Evolutionary conservation across 92 coral and sea anemone genomes (phyloP), one percentile per base, ranked within the genome.

Genomic region (Pocillopora grandis): DNA sequence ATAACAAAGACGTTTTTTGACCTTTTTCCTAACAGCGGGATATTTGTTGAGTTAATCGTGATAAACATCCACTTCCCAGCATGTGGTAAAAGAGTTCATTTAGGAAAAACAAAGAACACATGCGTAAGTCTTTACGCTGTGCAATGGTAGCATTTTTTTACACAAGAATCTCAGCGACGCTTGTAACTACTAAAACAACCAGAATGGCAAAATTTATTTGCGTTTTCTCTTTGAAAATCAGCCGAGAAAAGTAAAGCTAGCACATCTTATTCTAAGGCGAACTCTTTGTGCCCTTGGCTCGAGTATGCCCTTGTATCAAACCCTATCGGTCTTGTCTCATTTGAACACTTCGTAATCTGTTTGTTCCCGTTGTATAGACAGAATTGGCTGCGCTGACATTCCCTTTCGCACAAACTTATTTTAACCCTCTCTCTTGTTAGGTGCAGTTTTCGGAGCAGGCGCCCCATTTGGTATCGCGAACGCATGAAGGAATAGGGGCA

Each of bases 401-500:
- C 75, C 58, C 21, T 56, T 80, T 42, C 74, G 37, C 42, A 33
- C 42, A 12, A 49, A 57, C 37, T 71, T 31, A 83, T 75, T 55
- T 69, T 59, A 52, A 48, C 49, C 62, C 66, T 69, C 42, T 75
- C 58, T 76, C 55, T 49, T 71, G 82, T 33, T 77, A 94, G 98
- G 98, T 94, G 74, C 98, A 94, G 85, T 94, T 92, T 83, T 91
- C 95, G 35, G 98, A 94, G 72, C 98, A 94, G 84, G 93, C 93
- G 10, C 98, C 91, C 2, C 95, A 81, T 71, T 67, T 89, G 87
- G 92, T 85, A 4, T 83, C 87, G 62, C 95, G 87, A 62, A 71
- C 98, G 48, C 95, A 93, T 42, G 98, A 92, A 82, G 86, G 86
- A 10, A 83, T 83, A 16, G 86, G 86, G 55, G 86, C 86, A 35